Evolutionary conservation across 2,888 invertebrate genomes (phyloP).

Genomic region (Acanthosepion esculentum): DNA sequence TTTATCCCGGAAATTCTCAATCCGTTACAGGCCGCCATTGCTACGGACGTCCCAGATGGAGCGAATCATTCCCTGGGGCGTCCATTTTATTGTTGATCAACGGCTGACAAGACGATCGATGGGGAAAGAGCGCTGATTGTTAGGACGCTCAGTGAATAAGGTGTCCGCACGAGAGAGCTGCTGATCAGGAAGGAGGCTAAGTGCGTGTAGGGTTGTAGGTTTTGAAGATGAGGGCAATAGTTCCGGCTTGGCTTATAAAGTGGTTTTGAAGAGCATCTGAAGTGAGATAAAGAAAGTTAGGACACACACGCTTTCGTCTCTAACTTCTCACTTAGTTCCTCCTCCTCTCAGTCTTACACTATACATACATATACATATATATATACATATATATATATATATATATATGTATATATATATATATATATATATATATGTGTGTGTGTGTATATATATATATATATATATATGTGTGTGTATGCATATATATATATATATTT

Average conservation of each 20-base stretch:
- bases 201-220: not conserved
- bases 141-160: not conserved
- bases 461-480: not conserved
- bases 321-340: not conserved
- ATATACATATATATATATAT: not conserved
- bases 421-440: too few relatives aligned
- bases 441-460: too few relatives aligned
- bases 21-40: slow-evolving; percentile 20
- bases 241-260: not conserved
- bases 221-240: not conserved
- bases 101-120: slow-evolving; percentile 12
- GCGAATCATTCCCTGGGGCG: slow-evolving; percentile 33
- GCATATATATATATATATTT: not conserved
- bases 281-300: not conserved
- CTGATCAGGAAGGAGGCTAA: not conserved
- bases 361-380: not conserved
- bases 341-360: not conserved
- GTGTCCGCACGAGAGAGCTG: not conserved
- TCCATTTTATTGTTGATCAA: slow-evolving; percentile 21
- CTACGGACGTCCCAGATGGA: slow-evolving; percentile 33
- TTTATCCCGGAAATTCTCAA: slow-evolving; percentile 33
- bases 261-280: not conserved
- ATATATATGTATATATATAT: too few relatives aligned
- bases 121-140: not conserved
- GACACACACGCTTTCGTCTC: not conserved